Percentiles rank a stretch among this genome's conserved stretches.
phyloP scores from a whole-genome alignment of 2,797 vertebrate species.

The Prunella strophiata region DNA sequence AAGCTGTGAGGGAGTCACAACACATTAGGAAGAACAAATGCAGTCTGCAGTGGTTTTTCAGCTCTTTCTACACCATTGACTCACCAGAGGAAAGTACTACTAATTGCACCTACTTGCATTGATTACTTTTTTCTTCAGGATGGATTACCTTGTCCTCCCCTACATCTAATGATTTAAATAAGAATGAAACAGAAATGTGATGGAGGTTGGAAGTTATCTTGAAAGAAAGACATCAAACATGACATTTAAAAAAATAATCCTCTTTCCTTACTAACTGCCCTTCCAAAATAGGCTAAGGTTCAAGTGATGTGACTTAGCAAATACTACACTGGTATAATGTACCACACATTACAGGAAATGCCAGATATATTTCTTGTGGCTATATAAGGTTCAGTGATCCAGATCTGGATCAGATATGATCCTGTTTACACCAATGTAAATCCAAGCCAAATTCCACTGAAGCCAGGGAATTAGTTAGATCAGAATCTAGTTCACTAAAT shows the following conservation, averaged over 20 bases:
- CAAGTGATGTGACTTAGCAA: conserved; percentile 13
- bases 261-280: conserved; percentile 9
- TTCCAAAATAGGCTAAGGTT: conserved; percentile 45
- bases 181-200: conserved; percentile 49
- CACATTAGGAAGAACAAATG: neutral
- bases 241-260: neutral
- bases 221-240: conserved; percentile 68
- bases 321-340: neutral
- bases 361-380: neutral
- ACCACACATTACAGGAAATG: neutral
- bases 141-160: conserved; percentile 59
- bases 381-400: conserved; percentile 10
- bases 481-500: neutral
- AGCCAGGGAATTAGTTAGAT: conserved; percentile 34
- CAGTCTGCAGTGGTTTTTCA: neutral
- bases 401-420: conserved; percentile 1
- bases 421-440: conserved; percentile 50
- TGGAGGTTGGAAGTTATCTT: conserved; percentile 44
- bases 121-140: conserved; percentile 68
- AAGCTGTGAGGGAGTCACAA: conserved; percentile 17
- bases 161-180: conserved; percentile 71
- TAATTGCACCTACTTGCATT: conserved; percentile 71
- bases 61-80: neutral
- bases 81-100: conserved; percentile 46
- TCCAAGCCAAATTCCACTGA: conserved; percentile 31